A percentile compares a stretch with the other conserved stretches of the same genome.
These are phyloP conservation scores for Nebria brevicollis DNA, from an alignment of 2,888 invertebrate species.

Conservation along the genomic window DNA sequence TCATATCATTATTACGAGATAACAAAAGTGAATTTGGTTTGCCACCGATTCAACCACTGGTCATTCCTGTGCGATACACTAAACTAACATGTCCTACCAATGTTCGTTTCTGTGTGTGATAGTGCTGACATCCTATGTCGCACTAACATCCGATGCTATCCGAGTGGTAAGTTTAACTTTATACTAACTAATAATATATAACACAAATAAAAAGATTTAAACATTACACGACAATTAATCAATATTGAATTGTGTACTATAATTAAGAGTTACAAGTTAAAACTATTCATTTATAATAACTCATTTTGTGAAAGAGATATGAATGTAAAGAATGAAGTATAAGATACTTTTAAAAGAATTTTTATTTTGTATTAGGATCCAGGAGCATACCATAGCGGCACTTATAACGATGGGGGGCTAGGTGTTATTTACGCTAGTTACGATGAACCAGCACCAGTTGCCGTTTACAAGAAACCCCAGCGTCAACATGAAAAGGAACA, in stretches of 20 bases:
- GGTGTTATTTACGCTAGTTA: slow-evolving; percentile 39
- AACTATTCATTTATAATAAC: too few relatives aligned
- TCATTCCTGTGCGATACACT: slow-evolving; percentile 37
- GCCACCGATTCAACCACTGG: neutral
- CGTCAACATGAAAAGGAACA: slow-evolving; percentile 69
- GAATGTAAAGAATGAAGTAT: neutral
- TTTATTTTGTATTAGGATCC: slow-evolving; percentile 22
- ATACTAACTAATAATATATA: neutral
- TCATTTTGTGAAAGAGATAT: too few relatives aligned
- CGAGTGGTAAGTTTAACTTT: slow-evolving; percentile 34
- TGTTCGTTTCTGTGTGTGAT: slow-evolving; percentile 25
- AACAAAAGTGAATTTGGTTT: slow-evolving; percentile 16
- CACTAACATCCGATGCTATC: slow-evolving; percentile 21
- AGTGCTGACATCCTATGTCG: slow-evolving; percentile 14
- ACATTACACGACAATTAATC: too few relatives aligned
- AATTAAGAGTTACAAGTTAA: too few relatives aligned
- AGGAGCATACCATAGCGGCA: slow-evolving; percentile 2
- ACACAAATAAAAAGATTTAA: neutral
- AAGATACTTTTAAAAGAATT: neutral
- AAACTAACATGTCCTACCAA: slow-evolving; percentile 31
- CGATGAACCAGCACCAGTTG: slow-evolving; percentile 18
- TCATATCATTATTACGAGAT: slow-evolving; percentile 2
- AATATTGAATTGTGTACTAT: too few relatives aligned
- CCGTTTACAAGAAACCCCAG: slow-evolving; percentile 47
- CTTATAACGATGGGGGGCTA: slow-evolving; percentile 26